Evolutionary conservation across 2,888 invertebrate species (phyloP).

Genomic region (Hedychridium roseum): DNA sequence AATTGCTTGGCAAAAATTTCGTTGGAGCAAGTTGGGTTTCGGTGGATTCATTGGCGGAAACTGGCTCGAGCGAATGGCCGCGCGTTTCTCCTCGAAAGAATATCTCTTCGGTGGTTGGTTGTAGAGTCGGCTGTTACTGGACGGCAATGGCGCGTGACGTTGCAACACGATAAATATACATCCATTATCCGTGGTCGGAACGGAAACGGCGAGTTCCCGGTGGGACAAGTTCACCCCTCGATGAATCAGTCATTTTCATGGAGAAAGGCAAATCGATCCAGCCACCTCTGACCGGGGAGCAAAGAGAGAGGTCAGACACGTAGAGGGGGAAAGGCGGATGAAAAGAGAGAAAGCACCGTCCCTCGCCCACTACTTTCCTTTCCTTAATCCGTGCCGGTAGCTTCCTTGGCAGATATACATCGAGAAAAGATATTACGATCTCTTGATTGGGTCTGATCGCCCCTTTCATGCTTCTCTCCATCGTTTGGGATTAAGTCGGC

Average conservation of each 20-base stretch:
- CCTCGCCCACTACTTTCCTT: not conserved
- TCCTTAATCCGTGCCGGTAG: slow-evolving; percentile 18
- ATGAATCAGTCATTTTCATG: slow-evolving; percentile 34
- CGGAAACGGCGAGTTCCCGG: slow-evolving; percentile 6
- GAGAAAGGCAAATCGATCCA: slow-evolving; percentile 36
- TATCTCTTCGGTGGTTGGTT: too few relatives aligned
- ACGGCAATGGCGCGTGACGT: not conserved
- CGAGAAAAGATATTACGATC: slow-evolving; percentile 43
- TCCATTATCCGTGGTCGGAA: slow-evolving; percentile 28
- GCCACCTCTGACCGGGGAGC: slow-evolving; percentile 27
- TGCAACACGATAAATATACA: slow-evolving; percentile 34
- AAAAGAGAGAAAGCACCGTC: slow-evolving; percentile 24
- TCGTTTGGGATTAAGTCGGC: slow-evolving; percentile 32
- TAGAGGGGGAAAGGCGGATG: slow-evolving; percentile 1
- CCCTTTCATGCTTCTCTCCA: slow-evolving; percentile 36
- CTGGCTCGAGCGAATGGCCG: too few relatives aligned
- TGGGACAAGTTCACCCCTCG: slow-evolving; percentile 8
- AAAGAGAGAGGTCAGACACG: not conserved
- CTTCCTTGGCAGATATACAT: slow-evolving; percentile 30
- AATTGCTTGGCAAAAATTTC: too few relatives aligned
- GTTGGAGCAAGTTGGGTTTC: too few relatives aligned
- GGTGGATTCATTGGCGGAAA: too few relatives aligned
- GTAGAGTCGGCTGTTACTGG: not conserved
- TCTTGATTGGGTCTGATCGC: slow-evolving; percentile 43
- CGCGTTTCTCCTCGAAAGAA: too few relatives aligned